Evolutionary conservation across 2,888 invertebrate genomes (phyloP).

Genomic region (Mesorhabditis sp.): DNA sequence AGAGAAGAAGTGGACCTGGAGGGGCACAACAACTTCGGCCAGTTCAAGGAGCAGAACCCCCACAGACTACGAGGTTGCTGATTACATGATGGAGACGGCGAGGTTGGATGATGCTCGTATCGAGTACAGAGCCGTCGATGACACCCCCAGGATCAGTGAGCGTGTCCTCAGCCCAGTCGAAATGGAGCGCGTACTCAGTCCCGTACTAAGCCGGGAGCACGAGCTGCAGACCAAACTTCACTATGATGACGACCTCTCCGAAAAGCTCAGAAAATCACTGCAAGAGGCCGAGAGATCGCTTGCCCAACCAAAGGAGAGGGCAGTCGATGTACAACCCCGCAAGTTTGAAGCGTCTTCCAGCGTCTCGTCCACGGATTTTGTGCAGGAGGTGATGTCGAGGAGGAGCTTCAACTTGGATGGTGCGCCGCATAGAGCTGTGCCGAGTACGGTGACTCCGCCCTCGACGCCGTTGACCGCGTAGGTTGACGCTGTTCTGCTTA

Average conservation of each 20-base stretch:
- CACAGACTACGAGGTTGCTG: not conserved
- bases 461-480: not conserved
- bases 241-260: not conserved
- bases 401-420: not conserved
- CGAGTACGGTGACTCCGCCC: not conserved
- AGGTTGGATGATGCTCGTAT: not conserved
- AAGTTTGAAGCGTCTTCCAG: not conserved
- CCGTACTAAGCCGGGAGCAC: not conserved
- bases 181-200: not conserved
- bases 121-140: not conserved
- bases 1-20: conserved; percentile 2
- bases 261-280: not conserved
- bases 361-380: conserved; percentile 2
- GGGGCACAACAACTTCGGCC: not conserved
- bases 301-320: not conserved
- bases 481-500: too few relatives aligned
- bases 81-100: not conserved
- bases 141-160: not conserved
- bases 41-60: not conserved
- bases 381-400: not conserved
- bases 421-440: not conserved
- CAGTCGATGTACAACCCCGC: not conserved
- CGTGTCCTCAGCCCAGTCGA: not conserved
- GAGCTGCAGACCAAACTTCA: not conserved
- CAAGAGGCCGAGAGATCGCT: not conserved